Evolutionary conservation across 2,797 vertebrate genomes (phyloP), one percentile per base, ranked within the genome.

Genomic region (Darevskia mixta): DNA sequence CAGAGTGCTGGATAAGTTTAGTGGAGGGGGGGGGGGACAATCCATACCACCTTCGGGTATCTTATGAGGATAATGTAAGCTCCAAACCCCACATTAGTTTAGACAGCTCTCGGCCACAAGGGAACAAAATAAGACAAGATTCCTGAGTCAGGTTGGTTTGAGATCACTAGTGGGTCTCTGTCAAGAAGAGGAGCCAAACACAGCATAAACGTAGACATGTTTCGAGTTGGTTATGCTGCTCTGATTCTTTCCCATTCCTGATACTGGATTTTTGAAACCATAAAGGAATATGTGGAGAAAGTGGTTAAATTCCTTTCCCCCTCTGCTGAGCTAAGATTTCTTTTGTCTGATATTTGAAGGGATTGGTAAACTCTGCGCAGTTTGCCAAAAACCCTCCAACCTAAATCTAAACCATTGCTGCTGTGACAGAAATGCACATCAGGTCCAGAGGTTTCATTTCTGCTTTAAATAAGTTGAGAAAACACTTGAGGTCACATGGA

Each of bases 381-480:
- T 20, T 81, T 35, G 11, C 17, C 43, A 73, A 76, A 87, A 83
- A n/a, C 38, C 23, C 25, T 69, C 45, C 49, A 69, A 3, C 49
- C 32, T 35, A 79, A 72, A 80, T 80, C 87, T 58, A 83, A 83
- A 87, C 72, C 73, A 58, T 83, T 71, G 55, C n/a, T 43, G 73
- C 43, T 9, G 67, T 45, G 75, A 88, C 66, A 79, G 78, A 35
- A 78, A 78, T 49, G 17, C 76, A 29, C 1, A 0, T 15, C 35
- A 11, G 25, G 25, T 45, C 64, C 45, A 32, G 29, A 83, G 49
- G 23, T n/a, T 25, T 15, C 86, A 80, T 79, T 0, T 0, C 64
- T 85, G 82, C 78, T 5, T 86, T 55, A 77, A 92, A 83, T 0
- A 1, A 85, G 85, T 83, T 83, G 86, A n/a, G 88, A 80, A 64